These are phyloP conservation scores for Nudaria mundana DNA, from an alignment of 2,888 invertebrate genomes.

Conservation along the genomic window DNA sequence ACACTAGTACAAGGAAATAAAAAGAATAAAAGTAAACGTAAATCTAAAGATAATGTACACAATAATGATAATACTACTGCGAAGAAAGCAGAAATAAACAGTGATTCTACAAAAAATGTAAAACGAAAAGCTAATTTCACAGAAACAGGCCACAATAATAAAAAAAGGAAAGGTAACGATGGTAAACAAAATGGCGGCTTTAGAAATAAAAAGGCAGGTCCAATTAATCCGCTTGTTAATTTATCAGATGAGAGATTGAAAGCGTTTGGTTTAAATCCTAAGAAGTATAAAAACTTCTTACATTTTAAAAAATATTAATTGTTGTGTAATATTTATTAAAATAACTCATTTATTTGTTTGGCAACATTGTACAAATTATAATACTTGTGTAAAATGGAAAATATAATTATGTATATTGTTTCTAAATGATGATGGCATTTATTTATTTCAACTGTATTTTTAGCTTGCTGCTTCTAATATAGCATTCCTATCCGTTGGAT, in stretches of 20 bases:
- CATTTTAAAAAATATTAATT: constrained; percentile 82
- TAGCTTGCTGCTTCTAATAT: constrained; percentile 9
- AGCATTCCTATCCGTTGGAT: too few relatives aligned
- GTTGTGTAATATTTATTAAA: neutral
- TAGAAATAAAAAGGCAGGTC: constrained; percentile 38
- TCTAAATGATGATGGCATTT: neutral
- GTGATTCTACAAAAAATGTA: constrained; percentile 15
- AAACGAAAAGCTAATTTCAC: constrained; percentile 25
- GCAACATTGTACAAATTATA: neutral
- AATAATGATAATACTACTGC: neutral
- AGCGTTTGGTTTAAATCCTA: constrained; percentile 96
- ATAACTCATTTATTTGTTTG: constrained; percentile 4
- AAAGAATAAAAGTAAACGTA: constrained; percentile 19
- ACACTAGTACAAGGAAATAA: constrained; percentile 21
- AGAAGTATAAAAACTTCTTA: constrained; percentile 90
- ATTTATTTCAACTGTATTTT: too few relatives aligned
- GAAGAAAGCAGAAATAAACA: neutral
- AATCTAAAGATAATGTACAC: neutral
- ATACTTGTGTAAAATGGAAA: too few relatives aligned
- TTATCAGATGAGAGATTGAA: constrained; percentile 90
- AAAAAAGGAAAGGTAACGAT: constrained; percentile 36
- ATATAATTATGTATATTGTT: too few relatives aligned
- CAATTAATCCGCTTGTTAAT: constrained; percentile 55
- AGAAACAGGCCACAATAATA: constrained; percentile 26
- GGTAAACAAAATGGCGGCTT: constrained; percentile 43